Conservation (phyloP, 2,888 invertebrate genomes). For the Ichneumoninae sp. region DNA sequence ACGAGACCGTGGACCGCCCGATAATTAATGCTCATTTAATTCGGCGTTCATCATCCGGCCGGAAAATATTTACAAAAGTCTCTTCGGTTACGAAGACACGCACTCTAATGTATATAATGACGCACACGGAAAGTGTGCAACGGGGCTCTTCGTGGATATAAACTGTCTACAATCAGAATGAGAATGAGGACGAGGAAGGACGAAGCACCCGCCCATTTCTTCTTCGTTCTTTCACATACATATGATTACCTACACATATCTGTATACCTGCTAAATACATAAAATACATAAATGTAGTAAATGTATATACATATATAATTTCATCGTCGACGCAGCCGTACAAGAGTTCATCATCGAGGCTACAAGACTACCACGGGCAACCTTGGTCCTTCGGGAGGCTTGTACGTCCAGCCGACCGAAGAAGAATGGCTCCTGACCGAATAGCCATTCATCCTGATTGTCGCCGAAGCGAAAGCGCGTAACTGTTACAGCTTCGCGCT, state of each 20-base stretch:
- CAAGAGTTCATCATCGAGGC: constrained; percentile 12
- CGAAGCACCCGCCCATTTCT: constrained; percentile 34
- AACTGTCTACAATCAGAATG: constrained; percentile 26
- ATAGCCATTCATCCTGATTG: constrained; percentile 80
- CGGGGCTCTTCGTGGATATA: constrained; percentile 16
- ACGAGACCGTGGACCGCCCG: constrained; percentile 74
- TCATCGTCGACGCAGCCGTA: constrained; percentile 38
- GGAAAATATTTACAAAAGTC: constrained; percentile 80
- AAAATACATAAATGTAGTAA: neutral
- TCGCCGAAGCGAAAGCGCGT: constrained; percentile 73
- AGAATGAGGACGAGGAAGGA: constrained; percentile 29
- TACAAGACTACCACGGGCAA: constrained; percentile 36
- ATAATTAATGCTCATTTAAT: constrained; percentile 83
- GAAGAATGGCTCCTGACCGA: constrained; percentile 73
- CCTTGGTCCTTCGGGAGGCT: constrained; percentile 2
- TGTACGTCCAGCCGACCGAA: constrained; percentile 61
- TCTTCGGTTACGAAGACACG: constrained; percentile 20
- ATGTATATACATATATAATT: constrained; percentile 24
- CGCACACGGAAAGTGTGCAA: constrained; percentile 12
- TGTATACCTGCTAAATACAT: neutral
- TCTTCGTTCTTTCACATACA: constrained; percentile 25
- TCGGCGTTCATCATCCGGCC: constrained; percentile 81
- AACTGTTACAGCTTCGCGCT: constrained; percentile 67
- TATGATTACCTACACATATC: neutral
- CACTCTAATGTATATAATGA: constrained; percentile 25